phyloP scores from a whole-genome alignment of 2,888 invertebrate species.

The Cybosia mesomella region DNA sequence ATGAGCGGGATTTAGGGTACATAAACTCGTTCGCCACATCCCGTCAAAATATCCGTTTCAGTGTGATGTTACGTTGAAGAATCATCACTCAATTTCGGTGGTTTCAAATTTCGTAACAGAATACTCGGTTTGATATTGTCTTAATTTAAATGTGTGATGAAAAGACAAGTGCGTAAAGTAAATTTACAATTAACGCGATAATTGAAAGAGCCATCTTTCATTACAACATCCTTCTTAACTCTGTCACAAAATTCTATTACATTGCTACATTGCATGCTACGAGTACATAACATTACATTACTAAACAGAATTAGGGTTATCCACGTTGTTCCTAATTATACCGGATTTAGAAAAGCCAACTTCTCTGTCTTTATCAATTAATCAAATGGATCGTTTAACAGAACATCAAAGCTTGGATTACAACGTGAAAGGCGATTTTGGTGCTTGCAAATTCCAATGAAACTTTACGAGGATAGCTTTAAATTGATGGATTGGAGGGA shows the following conservation, averaged over 20 bases:
- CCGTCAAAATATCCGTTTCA: not conserved
- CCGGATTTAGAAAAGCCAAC: constrained; percentile 29
- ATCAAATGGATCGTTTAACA: constrained; percentile 50
- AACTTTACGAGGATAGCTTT: constrained; percentile 34
- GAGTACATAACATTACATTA: too few relatives aligned
- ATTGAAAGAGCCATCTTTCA: too few relatives aligned
- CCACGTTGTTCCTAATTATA: constrained; percentile 23
- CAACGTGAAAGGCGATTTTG: constrained; percentile 41
- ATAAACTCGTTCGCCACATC: constrained; percentile 1
- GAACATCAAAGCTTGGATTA: constrained; percentile 48
- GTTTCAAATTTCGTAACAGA: not conserved
- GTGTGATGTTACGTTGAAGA: not conserved
- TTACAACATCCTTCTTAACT: not conserved
- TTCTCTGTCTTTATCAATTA: constrained; percentile 40
- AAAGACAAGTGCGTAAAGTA: not conserved
- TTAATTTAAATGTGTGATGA: not conserved
- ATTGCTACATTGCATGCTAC: not conserved
- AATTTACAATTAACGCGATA: too few relatives aligned
- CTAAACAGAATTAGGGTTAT: not conserved
- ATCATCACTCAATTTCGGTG: constrained; percentile 1
- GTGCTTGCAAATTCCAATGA: constrained; percentile 23
- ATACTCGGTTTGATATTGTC: not conserved
- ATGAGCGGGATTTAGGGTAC: not conserved
- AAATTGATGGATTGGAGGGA: constrained; percentile 35
- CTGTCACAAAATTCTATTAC: not conserved